Percentiles rank a stretch among this genome's conserved stretches.
These are phyloP conservation scores for Petrocephalus schoutedeni DNA, from an alignment of 2,797 vertebrate species.

Conservation along the genomic window DNA sequence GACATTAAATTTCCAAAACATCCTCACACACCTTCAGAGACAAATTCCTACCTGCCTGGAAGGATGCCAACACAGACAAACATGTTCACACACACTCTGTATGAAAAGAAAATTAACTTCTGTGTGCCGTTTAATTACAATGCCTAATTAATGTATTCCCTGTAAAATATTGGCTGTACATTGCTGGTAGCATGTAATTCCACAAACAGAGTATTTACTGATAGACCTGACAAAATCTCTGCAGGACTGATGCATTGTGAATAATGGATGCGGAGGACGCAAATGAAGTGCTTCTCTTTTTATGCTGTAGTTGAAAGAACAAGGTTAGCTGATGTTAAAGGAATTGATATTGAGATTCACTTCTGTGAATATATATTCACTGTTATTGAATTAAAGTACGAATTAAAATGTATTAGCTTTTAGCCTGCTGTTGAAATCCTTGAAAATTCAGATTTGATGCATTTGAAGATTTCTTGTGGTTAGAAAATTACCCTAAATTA, in stretches of 20 bases:
- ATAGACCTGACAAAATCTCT: not conserved
- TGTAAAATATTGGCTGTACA: not conserved
- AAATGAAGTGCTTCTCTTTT: not conserved
- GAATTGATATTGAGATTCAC: not conserved
- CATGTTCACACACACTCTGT: too few species aligned
- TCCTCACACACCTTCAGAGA: not conserved
- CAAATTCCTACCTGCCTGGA: not conserved
- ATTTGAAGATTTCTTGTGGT: not conserved
- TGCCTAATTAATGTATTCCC: not conserved
- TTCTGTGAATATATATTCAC: not conserved
- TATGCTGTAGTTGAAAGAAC: not conserved
- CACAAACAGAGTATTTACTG: not conserved
- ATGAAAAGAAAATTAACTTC: not conserved
- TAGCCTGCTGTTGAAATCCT: not conserved
- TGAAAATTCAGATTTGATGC: not conserved
- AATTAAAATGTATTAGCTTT: not conserved
- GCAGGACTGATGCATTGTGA: not conserved
- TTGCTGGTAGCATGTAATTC: not conserved
- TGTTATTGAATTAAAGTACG: not conserved
- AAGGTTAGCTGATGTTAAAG: not conserved
- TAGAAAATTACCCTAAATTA: not conserved
- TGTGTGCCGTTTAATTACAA: not conserved
- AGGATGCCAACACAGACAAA: not conserved
- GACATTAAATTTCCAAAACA: not conserved
- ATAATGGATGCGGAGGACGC: not conserved